These are phyloP conservation scores for Anoplolepis gracilipes DNA, from an alignment of 1,140 invertebrate species.

Conservation along the genomic window DNA sequence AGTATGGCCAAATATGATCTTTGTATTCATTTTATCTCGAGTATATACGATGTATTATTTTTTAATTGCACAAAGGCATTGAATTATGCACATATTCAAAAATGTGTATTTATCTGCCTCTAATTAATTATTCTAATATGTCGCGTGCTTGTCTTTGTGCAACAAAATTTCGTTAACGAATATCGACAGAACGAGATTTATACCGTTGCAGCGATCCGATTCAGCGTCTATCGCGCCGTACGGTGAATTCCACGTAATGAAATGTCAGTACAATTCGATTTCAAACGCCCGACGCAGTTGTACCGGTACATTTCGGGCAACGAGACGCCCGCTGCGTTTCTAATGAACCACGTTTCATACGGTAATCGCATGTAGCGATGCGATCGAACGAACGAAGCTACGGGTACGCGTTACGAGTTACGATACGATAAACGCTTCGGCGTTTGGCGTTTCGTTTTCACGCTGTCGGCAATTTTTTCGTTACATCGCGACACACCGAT, in stretches of 20 bases:
- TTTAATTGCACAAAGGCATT: neutral
- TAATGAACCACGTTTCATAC: slow-evolving; percentile 60
- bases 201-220: slow-evolving; percentile 29
- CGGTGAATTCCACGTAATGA: slow-evolving; percentile 54
- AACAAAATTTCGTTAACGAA: slow-evolving; percentile 48
- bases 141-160: slow-evolving; percentile 4
- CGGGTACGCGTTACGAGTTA: too few relatives aligned
- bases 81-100: neutral
- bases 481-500: slow-evolving; percentile 19
- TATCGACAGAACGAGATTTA: slow-evolving; percentile 49
- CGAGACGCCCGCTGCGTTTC: slow-evolving; percentile 49
- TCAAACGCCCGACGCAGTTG: slow-evolving; percentile 32
- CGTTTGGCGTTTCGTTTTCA: slow-evolving; percentile 57
- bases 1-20: too few relatives aligned
- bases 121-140: neutral
- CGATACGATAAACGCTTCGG: slow-evolving; percentile 42
- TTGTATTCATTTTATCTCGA: too few relatives aligned
- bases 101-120: neutral
- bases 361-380: slow-evolving; percentile 43
- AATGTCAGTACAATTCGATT: slow-evolving; percentile 56
- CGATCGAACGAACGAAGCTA: slow-evolving; percentile 43
- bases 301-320: slow-evolving; percentile 27
- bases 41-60: neutral
- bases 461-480: slow-evolving; percentile 35
- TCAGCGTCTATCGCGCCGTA: slow-evolving; percentile 45